Percentiles rank a stretch among this genome's conserved stretches.
These are phyloP conservation scores for Samia ricini DNA, from an alignment of 1,140 invertebrate species.

Conservation along the genomic window DNA sequence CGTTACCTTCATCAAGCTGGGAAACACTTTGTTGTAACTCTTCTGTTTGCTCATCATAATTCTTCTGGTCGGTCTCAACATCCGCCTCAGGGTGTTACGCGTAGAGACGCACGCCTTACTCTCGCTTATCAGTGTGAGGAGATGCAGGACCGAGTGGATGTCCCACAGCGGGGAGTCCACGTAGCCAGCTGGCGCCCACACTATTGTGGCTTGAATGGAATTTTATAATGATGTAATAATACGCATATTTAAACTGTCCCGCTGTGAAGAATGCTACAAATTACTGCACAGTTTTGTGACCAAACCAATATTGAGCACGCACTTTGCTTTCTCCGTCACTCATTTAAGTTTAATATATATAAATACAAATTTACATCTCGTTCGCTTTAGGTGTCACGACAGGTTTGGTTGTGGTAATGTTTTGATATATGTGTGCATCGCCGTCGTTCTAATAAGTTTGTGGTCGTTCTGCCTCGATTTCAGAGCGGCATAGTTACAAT, in stretches of 20 bases:
- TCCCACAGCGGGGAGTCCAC: conserved; percentile 45
- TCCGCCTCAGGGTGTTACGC: conserved; percentile 14
- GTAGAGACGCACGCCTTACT: conserved; percentile 30
- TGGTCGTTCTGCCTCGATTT: too few relatives aligned
- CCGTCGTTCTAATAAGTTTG: too few relatives aligned
- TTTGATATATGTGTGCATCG: too few relatives aligned
- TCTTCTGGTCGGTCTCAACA: conserved; percentile 27
- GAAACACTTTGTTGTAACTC: conserved; percentile 36
- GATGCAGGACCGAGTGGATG: conserved; percentile 35
- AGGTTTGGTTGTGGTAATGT: too few relatives aligned
- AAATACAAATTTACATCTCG: too few relatives aligned
- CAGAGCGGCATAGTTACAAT: too few relatives aligned
- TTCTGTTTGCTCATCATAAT: conserved; percentile 35
- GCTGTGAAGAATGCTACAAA: too few relatives aligned
- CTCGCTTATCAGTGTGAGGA: conserved; percentile 39
- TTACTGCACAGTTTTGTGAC: background rate
- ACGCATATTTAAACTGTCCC: background rate
- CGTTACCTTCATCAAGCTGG: conserved; percentile 42
- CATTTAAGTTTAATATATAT: too few relatives aligned
- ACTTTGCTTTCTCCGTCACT: too few relatives aligned
- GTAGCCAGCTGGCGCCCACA: conserved; percentile 35
- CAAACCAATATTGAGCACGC: too few relatives aligned
- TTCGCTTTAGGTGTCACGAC: too few relatives aligned
- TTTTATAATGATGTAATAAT: background rate
- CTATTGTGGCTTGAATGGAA: background rate